Evolutionary conservation across 2,797 vertebrate genomes (phyloP), one percentile per base, ranked within the genome.

Genomic region (Hippopotamyrus pictus): DNA sequence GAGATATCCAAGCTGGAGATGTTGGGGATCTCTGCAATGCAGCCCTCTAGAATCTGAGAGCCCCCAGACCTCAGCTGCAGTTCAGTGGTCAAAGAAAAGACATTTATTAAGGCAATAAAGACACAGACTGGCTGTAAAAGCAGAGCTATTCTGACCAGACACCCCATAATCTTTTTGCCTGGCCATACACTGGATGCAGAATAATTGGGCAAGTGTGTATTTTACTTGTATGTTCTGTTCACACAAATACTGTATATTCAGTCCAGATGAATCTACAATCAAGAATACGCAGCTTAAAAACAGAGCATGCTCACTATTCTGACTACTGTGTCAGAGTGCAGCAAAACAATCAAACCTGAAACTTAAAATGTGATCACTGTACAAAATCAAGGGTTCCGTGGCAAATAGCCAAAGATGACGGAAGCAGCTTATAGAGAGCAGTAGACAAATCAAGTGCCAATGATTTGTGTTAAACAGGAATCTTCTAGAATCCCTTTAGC

Each of bases 11-110:
- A 93, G 92, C 97, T 98, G 92, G 97, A 96, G 93, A 99, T 98
- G 93, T 99, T 99, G 92, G 97, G 98, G 91, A 99, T 97, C 93
- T 99, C 98, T 4, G 98, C 98, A 62, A 99, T 97, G 91, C 98
- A 99, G 69, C 98, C 97, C 93, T 99, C 98, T 93, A 99, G 94
- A 91, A 99, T 97, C 95, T 99, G 98, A 17, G 98, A 97, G 44
- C 98, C 98, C 91, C 94, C 97, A 0, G 98, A 98, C 90, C 98
- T 96, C 94, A 99, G 95, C 98, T 99, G 93, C 7, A 84, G 76
- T 87, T 46, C 90, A 92, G 89, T 94, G 83, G 91, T 90, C 73
- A 79, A 65, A 73, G 44, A 73, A 83, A 37, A 76, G 51, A 33
- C 79, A 83, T 82, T 82, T 73, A 73, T 37, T 41, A 89, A 37